A percentile compares a stretch with the other conserved stretches of the same genome.
These are phyloP conservation scores for Sebastes vulpes DNA, from an alignment of 2,797 vertebrate genomes.

Conservation along the genomic window DNA sequence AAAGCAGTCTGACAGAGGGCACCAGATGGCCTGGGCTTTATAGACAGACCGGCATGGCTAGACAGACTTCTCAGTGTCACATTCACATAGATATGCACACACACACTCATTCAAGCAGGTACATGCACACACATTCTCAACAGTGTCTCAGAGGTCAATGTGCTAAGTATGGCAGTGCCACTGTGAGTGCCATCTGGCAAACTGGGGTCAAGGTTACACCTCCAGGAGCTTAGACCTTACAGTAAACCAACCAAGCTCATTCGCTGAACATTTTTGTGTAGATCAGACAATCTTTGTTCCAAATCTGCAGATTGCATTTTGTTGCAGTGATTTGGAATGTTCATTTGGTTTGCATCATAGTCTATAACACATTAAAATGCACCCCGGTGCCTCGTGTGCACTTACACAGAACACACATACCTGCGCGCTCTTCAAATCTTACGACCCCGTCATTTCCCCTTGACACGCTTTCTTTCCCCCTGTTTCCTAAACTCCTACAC, in stretches of 20 bases:
- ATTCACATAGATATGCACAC: slow-evolving; percentile 19
- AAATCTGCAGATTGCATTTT: not conserved
- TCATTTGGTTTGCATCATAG: not conserved
- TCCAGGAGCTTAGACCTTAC: slow-evolving; percentile 47
- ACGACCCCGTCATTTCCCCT: slow-evolving; percentile 59
- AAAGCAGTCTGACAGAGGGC: slow-evolving; percentile 41
- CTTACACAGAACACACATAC: slow-evolving; percentile 21
- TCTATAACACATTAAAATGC: not conserved
- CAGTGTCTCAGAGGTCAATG: slow-evolving; percentile 77
- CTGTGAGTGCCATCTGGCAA: slow-evolving; percentile 72
- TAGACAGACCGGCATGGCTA: slow-evolving; percentile 42
- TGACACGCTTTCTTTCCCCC: slow-evolving; percentile 57
- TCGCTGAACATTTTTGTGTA: not conserved
- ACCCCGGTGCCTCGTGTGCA: not conserved
- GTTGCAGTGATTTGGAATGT: not conserved
- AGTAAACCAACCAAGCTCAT: slow-evolving; percentile 12
- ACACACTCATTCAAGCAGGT: slow-evolving; percentile 23
- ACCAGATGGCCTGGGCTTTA: slow-evolving; percentile 66
- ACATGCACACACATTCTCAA: slow-evolving; percentile 24
- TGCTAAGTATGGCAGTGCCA: slow-evolving; percentile 64
- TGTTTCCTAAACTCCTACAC: slow-evolving; percentile 66
- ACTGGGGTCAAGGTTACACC: slow-evolving; percentile 62
- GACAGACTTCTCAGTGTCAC: slow-evolving; percentile 41
- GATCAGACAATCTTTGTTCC: not conserved
- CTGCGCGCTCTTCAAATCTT: slow-evolving; percentile 46